phyloP scores from a whole-genome alignment of 1,140 invertebrate species.

The Ceratina australensis region DNA sequence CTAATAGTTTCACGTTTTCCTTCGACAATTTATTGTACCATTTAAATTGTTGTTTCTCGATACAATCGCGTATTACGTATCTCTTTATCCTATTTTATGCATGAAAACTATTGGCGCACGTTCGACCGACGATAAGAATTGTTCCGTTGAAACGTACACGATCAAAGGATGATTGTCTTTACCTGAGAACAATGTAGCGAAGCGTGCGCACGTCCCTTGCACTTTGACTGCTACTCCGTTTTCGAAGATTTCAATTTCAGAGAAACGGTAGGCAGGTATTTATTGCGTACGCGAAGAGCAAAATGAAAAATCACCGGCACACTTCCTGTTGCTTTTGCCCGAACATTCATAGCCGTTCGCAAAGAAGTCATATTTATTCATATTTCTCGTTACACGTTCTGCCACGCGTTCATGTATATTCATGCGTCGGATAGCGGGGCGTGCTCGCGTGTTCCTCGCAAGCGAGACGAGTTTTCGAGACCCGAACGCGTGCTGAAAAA shows the following conservation, averaged over 20 bases:
- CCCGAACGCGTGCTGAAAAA: neutral
- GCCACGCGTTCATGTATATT: slow-evolving; percentile 54
- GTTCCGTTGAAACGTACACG: no score
- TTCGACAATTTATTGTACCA: no score
- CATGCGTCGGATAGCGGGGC: slow-evolving; percentile 29
- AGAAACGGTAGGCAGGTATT: slow-evolving; percentile 14
- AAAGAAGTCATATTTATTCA: slow-evolving; percentile 57
- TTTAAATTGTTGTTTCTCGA: no score
- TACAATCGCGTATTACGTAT: no score
- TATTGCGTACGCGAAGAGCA: slow-evolving; percentile 10
- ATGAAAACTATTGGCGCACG: no score
- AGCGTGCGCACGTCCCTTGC: neutral
- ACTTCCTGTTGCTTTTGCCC: slow-evolving; percentile 45
- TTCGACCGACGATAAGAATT: no score
- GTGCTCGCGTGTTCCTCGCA: slow-evolving; percentile 15
- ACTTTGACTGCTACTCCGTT: neutral
- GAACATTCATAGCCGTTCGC: slow-evolving; percentile 48
- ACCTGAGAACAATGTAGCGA: no score
- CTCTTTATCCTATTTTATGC: no score
- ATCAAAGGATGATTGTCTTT: no score
- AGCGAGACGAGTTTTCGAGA: slow-evolving; percentile 6
- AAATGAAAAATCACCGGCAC: slow-evolving; percentile 56
- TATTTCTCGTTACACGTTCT: slow-evolving; percentile 54
- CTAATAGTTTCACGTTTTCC: no score
- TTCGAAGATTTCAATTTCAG: slow-evolving; percentile 40